Evolutionary conservation across 2,797 vertebrate genomes (phyloP).

Genomic region (Lophius americanus): DNA sequence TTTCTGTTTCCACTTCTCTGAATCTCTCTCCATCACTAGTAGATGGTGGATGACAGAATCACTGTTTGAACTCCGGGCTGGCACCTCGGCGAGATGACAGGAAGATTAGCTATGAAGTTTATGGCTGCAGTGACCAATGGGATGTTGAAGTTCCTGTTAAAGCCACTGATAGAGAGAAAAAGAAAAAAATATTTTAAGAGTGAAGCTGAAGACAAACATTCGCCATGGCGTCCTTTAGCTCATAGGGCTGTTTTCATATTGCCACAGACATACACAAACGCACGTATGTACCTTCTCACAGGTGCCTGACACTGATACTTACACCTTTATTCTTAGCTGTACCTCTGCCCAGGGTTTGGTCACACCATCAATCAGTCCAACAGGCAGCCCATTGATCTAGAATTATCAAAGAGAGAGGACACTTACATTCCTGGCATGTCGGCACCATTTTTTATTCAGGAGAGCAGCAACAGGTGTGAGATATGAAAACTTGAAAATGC

Average conservation of each 20-base stretch:
- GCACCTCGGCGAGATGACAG: conserved; percentile 35
- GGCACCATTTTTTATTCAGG: conserved; percentile 40
- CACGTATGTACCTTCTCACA: background rate
- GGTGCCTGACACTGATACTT: conserved; percentile 2
- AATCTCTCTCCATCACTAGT: background rate
- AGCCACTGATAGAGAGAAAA: conserved; percentile 15
- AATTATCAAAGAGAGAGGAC: conserved; percentile 35
- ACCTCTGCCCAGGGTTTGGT: background rate
- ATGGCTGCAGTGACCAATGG: conserved; percentile 39
- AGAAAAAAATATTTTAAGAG: conserved; percentile 11
- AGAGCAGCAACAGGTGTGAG: conserved; percentile 62
- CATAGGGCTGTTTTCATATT: conserved; percentile 26
- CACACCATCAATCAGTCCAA: background rate
- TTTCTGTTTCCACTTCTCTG: background rate
- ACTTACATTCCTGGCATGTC: conserved; percentile 30
- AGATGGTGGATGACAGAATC: conserved; percentile 27
- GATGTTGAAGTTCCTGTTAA: conserved; percentile 47
- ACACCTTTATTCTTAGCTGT: conserved; percentile 16
- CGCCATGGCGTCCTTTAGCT: conserved; percentile 35
- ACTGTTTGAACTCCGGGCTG: conserved; percentile 42
- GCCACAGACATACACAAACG: conserved; percentile 14
- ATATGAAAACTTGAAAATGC: background rate
- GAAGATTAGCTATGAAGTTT: conserved; percentile 59
- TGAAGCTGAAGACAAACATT: conserved; percentile 16
- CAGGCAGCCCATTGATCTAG: conserved; percentile 37